These are phyloP conservation scores for Nephrotoma flavescens DNA, from an alignment of 2,888 invertebrate species.

Conservation along the genomic window DNA sequence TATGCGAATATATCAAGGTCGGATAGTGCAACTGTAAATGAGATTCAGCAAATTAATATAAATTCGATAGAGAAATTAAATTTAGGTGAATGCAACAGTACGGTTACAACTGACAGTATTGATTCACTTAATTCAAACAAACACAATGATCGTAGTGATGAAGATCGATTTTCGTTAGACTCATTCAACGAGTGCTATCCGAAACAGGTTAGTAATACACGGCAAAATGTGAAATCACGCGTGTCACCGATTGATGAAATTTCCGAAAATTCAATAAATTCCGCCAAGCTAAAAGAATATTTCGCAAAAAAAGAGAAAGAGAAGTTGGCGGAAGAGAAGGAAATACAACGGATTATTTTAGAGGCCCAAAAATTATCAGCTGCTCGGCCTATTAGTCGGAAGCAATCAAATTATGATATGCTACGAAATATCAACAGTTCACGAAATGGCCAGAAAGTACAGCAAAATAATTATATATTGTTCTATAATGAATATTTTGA, in stretches of 20 bases:
- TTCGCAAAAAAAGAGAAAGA: not conserved
- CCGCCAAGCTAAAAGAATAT: not conserved
- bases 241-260: slow-evolving; percentile 2
- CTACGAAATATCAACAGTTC: not conserved
- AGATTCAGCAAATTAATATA: not conserved
- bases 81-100: not conserved
- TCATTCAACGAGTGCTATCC: not conserved
- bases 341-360: not conserved
- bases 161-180: not conserved
- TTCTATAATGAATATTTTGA: not conserved
- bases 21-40: not conserved
- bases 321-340: not conserved
- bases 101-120: not conserved
- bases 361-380: not conserved
- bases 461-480: not conserved
- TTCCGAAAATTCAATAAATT: not conserved
- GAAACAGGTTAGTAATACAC: not conserved
- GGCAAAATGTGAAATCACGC: not conserved
- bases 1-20: not conserved
- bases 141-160: not conserved
- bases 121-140: not conserved
- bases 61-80: not conserved
- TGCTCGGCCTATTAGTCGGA: not conserved
- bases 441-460: not conserved
- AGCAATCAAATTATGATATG: not conserved